Evolutionary conservation across 2,113 vertebrate genomes (phyloP).

Genomic region (Galeopterus variegatus): DNA sequence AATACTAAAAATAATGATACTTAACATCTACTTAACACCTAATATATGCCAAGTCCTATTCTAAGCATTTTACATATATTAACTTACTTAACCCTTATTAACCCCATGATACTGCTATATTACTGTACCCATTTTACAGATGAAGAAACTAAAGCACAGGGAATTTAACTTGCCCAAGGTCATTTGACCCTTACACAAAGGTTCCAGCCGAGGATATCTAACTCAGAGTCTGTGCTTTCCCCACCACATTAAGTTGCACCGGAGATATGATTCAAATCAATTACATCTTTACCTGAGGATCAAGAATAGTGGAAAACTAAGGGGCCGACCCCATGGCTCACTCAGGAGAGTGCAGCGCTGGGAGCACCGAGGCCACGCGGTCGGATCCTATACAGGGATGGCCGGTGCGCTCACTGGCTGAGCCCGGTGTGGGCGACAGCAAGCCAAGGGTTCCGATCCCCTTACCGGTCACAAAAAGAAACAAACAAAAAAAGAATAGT

Average conservation of each 20-base stretch:
- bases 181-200: background rate
- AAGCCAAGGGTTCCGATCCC: too few relatives aligned
- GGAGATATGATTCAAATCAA: background rate
- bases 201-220: background rate
- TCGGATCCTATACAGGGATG: too few relatives aligned
- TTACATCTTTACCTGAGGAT: background rate
- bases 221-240: background rate
- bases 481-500: too few relatives aligned
- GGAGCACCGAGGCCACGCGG: too few relatives aligned
- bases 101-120: background rate
- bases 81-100: background rate
- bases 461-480: too few relatives aligned
- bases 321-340: too few relatives aligned
- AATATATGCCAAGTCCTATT: background rate
- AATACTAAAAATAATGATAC: conserved; percentile 10
- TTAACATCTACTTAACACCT: background rate
- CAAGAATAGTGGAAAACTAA: background rate
- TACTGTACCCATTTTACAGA: conserved; percentile 45
- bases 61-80: background rate
- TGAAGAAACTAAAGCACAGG: background rate
- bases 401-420: too few relatives aligned
- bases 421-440: too few relatives aligned
- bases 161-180: background rate
- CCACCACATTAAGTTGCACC: background rate
- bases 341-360: too few relatives aligned